These are phyloP conservation scores for Corythaixoides concolor DNA, from an alignment of 2,113 vertebrate species.

Conservation along the genomic window DNA sequence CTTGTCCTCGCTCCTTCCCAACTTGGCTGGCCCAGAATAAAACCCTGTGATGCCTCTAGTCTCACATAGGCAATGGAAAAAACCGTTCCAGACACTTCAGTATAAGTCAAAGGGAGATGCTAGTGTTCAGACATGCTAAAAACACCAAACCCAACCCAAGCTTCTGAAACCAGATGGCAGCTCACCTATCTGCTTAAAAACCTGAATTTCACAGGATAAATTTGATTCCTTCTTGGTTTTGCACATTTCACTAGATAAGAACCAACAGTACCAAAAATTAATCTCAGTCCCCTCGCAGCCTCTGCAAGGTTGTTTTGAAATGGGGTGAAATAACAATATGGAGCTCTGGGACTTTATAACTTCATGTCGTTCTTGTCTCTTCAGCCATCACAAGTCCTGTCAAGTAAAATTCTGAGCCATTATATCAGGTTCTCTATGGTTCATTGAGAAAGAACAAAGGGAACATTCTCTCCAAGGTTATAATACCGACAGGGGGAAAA, in stretches of 20 bases:
- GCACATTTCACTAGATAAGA: not conserved
- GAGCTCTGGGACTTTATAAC: conserved; percentile 21
- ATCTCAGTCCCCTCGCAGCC: not conserved
- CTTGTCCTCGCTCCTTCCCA: not conserved
- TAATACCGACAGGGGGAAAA: not conserved
- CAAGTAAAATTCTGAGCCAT: conserved; percentile 47
- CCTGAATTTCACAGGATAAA: not conserved
- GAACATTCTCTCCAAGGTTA: conserved; percentile 55
- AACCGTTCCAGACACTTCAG: not conserved
- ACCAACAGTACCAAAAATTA: not conserved
- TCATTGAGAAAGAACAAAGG: conserved; percentile 65
- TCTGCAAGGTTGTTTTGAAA: not conserved
- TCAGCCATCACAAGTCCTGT: conserved; percentile 28
- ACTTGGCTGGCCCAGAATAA: not conserved
- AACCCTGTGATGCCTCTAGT: not conserved
- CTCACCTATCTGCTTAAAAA: not conserved
- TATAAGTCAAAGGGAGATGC: not conserved
- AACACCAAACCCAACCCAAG: not conserved
- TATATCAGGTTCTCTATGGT: conserved; percentile 50
- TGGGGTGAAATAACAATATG: not conserved
- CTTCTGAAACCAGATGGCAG: not conserved
- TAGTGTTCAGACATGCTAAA: not conserved
- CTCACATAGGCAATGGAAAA: not conserved
- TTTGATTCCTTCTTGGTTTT: not conserved
- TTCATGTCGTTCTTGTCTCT: not conserved